Conservation (phyloP, 2,113 vertebrate species). For the Crotophaga sulcirostris region DNA sequence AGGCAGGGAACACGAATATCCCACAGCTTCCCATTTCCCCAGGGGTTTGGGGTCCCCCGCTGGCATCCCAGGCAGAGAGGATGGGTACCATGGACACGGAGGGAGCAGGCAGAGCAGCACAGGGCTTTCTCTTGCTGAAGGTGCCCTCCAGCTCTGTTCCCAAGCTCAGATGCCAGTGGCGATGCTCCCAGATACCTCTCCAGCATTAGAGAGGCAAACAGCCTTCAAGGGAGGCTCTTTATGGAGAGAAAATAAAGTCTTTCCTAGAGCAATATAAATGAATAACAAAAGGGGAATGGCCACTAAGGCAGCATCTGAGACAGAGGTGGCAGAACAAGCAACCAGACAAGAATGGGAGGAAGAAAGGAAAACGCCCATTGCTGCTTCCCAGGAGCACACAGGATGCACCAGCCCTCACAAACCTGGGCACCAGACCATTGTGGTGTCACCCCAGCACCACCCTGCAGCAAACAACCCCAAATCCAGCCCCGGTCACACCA, state of each 20-base stretch:
- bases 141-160: background rate
- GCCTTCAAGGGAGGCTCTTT: background rate
- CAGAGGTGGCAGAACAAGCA: background rate
- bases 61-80: background rate
- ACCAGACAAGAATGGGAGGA: fast-evolving
- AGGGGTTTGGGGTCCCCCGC: background rate
- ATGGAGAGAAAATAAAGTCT: background rate
- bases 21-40: background rate
- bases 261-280: background rate
- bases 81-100: fast-evolving
- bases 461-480: fast-evolving
- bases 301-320: background rate
- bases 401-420: background rate
- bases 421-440: background rate
- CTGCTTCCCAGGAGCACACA: fast-evolving
- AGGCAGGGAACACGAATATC: background rate
- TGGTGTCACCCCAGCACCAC: background rate
- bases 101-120: background rate
- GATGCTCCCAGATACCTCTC: background rate
- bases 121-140: background rate
- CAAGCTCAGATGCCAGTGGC: background rate
- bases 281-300: background rate
- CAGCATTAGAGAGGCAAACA: background rate
- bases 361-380: fast-evolving
- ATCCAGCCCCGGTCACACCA: fast-evolving